These are phyloP conservation scores for Hyposmocoma kahamanoa DNA, from an alignment of 1,140 invertebrate genomes.

Conservation along the genomic window DNA sequence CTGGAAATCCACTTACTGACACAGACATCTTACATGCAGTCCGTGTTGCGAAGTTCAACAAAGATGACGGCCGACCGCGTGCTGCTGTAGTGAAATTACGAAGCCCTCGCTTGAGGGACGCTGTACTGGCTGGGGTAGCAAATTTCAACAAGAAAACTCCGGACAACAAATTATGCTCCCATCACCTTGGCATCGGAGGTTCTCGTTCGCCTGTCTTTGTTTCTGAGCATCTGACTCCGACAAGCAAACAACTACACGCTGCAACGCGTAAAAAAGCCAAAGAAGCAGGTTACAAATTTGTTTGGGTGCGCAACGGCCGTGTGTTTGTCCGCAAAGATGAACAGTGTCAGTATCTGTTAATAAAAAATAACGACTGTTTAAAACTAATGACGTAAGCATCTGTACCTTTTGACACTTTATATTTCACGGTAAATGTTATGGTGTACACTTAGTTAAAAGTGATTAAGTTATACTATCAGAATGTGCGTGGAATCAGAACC, in stretches of 20 bases:
- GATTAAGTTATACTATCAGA: constrained; percentile 6
- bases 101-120: too few relatives aligned
- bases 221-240: neutral
- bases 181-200: neutral
- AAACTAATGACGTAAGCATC: neutral
- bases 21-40: too few relatives aligned
- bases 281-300: neutral
- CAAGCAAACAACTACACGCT: constrained; percentile 2
- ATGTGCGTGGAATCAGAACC: constrained; percentile 2
- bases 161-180: neutral
- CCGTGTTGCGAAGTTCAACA: too few relatives aligned
- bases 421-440: neutral
- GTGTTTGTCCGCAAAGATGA: neutral
- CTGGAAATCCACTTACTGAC: too few relatives aligned
- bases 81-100: too few relatives aligned
- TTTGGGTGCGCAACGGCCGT: constrained; percentile 2
- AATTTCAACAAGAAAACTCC: neutral
- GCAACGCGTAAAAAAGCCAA: neutral
- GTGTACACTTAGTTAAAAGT: neutral
- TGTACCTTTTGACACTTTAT: neutral
- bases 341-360: neutral
- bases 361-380: neutral
- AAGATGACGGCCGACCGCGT: too few relatives aligned
- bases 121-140: neutral
- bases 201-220: neutral